Evolutionary conservation across 2,888 invertebrate species (phyloP).

Genomic region (Tachina fera): DNA sequence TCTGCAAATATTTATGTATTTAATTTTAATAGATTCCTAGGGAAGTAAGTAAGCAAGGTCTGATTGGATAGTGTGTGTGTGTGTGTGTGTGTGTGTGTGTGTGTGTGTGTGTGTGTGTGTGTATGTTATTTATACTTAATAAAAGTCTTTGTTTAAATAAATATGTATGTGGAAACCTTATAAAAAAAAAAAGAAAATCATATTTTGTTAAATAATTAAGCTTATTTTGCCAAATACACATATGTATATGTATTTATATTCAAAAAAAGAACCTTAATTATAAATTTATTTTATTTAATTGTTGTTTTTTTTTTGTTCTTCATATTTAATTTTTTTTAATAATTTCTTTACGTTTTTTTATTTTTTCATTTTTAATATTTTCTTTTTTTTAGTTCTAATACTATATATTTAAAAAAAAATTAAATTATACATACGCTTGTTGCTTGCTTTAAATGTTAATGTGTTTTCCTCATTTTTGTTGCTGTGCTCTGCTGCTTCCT

Average conservation of each 20-base stretch:
- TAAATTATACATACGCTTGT: slow-evolving; percentile 70
- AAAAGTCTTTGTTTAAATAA: slow-evolving; percentile 32
- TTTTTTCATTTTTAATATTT: slow-evolving; percentile 43
- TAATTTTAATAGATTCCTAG: slow-evolving; percentile 17
- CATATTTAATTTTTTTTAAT: slow-evolving; percentile 52
- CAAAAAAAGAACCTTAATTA: slow-evolving; percentile 5
- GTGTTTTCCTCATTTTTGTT: slow-evolving; percentile 62
- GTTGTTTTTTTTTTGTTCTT: slow-evolving; percentile 55
- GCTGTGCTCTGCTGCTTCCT: slow-evolving; percentile 64
- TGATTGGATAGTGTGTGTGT: slow-evolving; percentile 18
- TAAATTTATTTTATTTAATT: slow-evolving; percentile 40
- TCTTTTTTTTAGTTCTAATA: slow-evolving; percentile 60
- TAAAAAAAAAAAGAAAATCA: slow-evolving; percentile 24
- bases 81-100: no score
- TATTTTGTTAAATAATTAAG: slow-evolving; percentile 14
- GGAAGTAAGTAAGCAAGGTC: slow-evolving; percentile 28
- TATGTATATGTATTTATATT: background rate
- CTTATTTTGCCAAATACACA: slow-evolving; percentile 38
- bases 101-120: no score
- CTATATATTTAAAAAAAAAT: slow-evolving; percentile 60
- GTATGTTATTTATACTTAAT: slow-evolving; percentile 26
- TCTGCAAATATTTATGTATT: slow-evolving; percentile 16
- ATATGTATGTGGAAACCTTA: slow-evolving; percentile 20
- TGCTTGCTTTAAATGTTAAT: slow-evolving; percentile 62
- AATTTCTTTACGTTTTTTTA: slow-evolving; percentile 51